phyloP scores from a whole-genome alignment of 2,797 vertebrate genomes.

The Cuculus canorus region DNA sequence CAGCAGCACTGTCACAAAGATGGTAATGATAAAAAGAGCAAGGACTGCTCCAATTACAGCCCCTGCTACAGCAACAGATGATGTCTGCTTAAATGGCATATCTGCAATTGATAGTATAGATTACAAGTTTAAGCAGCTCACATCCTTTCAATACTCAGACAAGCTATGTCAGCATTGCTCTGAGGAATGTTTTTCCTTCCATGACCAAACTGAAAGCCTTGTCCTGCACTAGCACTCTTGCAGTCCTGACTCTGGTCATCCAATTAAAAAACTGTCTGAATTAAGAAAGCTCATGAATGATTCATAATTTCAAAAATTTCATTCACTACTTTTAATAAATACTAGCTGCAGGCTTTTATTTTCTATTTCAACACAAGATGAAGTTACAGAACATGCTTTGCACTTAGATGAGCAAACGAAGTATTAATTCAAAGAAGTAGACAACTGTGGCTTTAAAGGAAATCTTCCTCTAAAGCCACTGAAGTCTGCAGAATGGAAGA shows the following conservation, averaged over 20 bases:
- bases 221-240: neutral
- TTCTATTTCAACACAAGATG: neutral
- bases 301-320: neutral
- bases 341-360: neutral
- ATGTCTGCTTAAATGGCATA: slow-evolving; percentile 88
- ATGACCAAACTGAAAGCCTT: neutral
- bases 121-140: slow-evolving; percentile 47
- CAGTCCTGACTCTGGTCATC: neutral
- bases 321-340: neutral
- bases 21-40: slow-evolving; percentile 90
- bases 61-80: slow-evolving; percentile 89
- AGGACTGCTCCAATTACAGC: slow-evolving; percentile 93
- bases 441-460: neutral
- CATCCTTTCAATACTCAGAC: neutral
- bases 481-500: neutral
- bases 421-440: neutral
- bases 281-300: neutral
- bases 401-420: neutral
- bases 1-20: slow-evolving; percentile 90
- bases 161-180: neutral
- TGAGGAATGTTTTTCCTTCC: neutral
- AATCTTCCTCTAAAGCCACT: neutral
- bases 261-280: neutral
- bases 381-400: neutral
- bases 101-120: slow-evolving; percentile 82